These are phyloP conservation scores for Parascotia fuliginaria DNA, from an alignment of 2,888 invertebrate species.

Conservation along the genomic window DNA sequence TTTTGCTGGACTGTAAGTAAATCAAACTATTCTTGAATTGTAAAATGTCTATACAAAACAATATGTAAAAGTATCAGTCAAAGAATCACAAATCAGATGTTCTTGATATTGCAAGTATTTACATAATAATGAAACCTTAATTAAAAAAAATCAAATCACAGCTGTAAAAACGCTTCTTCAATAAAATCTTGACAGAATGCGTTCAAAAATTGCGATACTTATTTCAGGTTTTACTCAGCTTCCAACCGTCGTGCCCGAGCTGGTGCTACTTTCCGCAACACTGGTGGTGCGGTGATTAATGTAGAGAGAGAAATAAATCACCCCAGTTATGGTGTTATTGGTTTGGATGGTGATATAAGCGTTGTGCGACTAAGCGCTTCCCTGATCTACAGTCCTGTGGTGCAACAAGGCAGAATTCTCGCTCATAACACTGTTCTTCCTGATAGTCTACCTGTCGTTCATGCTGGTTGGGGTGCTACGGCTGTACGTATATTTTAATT, in stretches of 20 bases:
- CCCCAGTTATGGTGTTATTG: conserved; percentile 33
- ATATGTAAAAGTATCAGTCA: too few relatives aligned
- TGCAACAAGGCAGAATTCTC: conserved; percentile 19
- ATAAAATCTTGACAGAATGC: too few relatives aligned
- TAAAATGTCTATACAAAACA: too few relatives aligned
- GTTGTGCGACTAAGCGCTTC: conserved; percentile 46
- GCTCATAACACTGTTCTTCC: conserved; percentile 21
- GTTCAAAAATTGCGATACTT: too few relatives aligned
- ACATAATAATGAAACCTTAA: too few relatives aligned
- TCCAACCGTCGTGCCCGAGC: conserved; percentile 58
- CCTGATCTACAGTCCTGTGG: conserved; percentile 5
- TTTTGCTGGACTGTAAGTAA: conserved; percentile 55
- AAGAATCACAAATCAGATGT: too few relatives aligned
- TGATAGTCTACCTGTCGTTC: conserved; percentile 22
- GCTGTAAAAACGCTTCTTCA: too few relatives aligned
- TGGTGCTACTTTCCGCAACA: conserved; percentile 56
- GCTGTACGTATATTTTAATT: conserved; percentile 22
- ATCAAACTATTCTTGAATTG: too few relatives aligned
- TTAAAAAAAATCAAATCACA: too few relatives aligned
- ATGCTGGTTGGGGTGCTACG: conserved; percentile 44
- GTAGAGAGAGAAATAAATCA: conserved; percentile 41
- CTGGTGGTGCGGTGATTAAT: conserved; percentile 49
- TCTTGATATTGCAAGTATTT: too few relatives aligned
- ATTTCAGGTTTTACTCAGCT: neutral
- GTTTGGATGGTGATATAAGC: conserved; percentile 52